Evolutionary conservation across 2,888 invertebrate species (phyloP), one percentile per base, ranked within the genome.

Genomic region (Hofmannophila pseudospretella): DNA sequence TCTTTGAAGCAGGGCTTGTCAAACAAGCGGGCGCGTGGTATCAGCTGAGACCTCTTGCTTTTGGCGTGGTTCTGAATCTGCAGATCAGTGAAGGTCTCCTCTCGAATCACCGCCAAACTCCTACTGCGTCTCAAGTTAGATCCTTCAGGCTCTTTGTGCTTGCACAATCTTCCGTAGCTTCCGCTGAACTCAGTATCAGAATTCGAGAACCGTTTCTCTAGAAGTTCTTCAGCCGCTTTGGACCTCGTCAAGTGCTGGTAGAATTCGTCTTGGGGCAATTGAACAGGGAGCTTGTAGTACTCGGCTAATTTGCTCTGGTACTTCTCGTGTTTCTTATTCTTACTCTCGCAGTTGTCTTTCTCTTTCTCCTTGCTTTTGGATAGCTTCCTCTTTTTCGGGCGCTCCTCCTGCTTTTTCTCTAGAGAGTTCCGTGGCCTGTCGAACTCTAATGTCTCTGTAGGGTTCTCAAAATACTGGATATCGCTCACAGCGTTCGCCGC

Each of bases 1-100:
- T 92, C 92, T 75, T 91, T 91, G 67, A 92, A 90, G 67, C 91
- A 90, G 75, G 91, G 91, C 57, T 92, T 91, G 76, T 93, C 93
- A 59, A 93, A 93, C 47, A 94, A 87, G 67, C 92, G 93, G 34
- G 94, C 94, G 57, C 94, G 89, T 41, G 94, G 94, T 76, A 94
- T 94, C 39, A 94, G 87, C 75, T 94, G 94, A 34, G 92, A 92
- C 55, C 93, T 88, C 62, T 91, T 89, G 58, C 87, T 89, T 55
- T 89, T 88, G 47, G 90, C 89, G 67, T 90, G 89, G 51, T 89
- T 87, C 52, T 89, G 89, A 58, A 91, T 89, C 71, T 91, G 90
- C 58, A 92, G 88, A 62, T 91, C 92, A 57, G 90, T 90, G 75
- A 90, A 92, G 29, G 93, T 90, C 75, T 94, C 93, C 69, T 94